Conservation (phyloP, 2,888 invertebrate species). For the Taphrorychus bicolor region DNA sequence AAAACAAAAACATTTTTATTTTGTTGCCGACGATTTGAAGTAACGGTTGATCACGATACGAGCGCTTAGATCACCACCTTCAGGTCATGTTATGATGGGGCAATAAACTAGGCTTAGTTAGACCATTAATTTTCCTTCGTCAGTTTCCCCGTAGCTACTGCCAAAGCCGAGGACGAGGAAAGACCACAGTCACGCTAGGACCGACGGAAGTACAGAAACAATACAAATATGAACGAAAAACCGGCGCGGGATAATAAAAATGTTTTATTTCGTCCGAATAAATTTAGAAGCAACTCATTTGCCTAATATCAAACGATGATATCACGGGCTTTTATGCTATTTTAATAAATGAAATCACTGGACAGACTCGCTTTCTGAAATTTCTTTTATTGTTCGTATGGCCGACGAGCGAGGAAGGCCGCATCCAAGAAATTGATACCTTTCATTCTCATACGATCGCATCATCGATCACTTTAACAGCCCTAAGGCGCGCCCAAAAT, state of each 20-base stretch:
- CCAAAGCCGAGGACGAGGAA: too few species aligned
- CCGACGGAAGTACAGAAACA: slow-evolving; percentile 8
- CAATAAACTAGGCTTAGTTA: slow-evolving; percentile 26
- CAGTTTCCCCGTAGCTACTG: neutral
- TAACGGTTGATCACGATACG: slow-evolving; percentile 11
- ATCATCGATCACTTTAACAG: too few species aligned
- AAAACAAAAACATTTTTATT: neutral
- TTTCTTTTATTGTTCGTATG: slow-evolving; percentile 2
- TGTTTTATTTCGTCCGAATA: slow-evolving; percentile 43
- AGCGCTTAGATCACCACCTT: slow-evolving; percentile 5
- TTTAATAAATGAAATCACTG: slow-evolving; percentile 51
- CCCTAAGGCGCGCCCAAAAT: neutral
- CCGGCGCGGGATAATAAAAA: slow-evolving; percentile 28
- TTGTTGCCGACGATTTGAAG: neutral
- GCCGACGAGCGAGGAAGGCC: neutral
- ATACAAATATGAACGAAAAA: slow-evolving; percentile 25
- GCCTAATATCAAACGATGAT: slow-evolving; percentile 51
- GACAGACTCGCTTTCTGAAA: slow-evolving; percentile 11
- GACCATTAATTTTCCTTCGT: neutral
- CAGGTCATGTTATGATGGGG: neutral
- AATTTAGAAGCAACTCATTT: slow-evolving; percentile 52
- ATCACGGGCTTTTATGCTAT: slow-evolving; percentile 52
- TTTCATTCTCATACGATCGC: neutral
- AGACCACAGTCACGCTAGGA: too few species aligned
- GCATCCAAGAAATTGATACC: neutral